Base-by-base conservation (phyloP, 2,113 vertebrate genomes). In the Corydoras maculifer region DNA sequence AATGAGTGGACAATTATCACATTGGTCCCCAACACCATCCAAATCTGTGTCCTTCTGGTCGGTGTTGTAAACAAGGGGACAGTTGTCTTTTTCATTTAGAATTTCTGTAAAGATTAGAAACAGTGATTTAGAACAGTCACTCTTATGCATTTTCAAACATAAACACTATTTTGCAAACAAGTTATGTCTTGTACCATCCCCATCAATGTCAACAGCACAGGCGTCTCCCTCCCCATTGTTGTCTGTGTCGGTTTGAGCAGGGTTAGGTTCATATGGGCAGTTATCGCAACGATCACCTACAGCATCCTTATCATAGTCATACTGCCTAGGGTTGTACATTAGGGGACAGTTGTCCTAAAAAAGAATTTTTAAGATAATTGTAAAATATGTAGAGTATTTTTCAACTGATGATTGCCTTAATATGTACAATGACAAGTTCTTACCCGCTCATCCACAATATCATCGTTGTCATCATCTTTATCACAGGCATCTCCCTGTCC, bases 211-310 rank as follows among this genome's bases (percentile, higher is more conserved):
- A 55, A 94, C 89, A 8, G 95, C 91, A 88, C 97, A 99, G 0
- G 92, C 92, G 0, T 99, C 97, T 0, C 97, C 96, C 78, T 98
- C 95, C 0, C 94, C 94, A 0, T 99, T 92, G 77, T 82, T 86
- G 78, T 98, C 92, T 0, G 96, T 97, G 84, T 99, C 97, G 0
- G 91, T 95, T 86, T 98, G 96, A 2, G 92, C 90, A 0, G 92
- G 92, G 82, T 99, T 99, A 85, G 91, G 93, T 25, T 96, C 93
- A 3, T 96, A 96, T 0, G 95, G 94, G 50, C 97, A 98, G 79
- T 99, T 99, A 76, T 98, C 97, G 65, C 97, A 99, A 53, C 91
- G 90, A 82, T 99, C 95, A 3, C 96, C 97, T 4, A 98, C 89
- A 67, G 95, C 93, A 18, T 98, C 97, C 73, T 93, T 92, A 86